Conservation (phyloP, 2,113 vertebrate genomes). For the Haliaeetus leucogaster region DNA sequence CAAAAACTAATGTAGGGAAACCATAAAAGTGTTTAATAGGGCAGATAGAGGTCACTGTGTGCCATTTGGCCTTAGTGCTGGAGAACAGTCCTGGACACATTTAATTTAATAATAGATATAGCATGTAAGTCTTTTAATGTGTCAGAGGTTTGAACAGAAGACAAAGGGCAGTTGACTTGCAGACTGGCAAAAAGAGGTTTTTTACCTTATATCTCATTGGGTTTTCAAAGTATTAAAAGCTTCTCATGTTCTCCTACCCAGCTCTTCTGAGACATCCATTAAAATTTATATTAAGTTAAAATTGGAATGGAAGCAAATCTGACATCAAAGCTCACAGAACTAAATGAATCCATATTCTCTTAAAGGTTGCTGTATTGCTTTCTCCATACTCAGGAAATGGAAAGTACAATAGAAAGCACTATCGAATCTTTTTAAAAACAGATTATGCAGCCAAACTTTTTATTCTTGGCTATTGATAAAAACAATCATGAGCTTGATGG, state of each 20-base stretch:
- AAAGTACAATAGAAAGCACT: neutral
- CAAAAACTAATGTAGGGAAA: neutral
- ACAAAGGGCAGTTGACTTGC: neutral
- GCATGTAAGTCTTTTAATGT: neutral
- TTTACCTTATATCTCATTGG: neutral
- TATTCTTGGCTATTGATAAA: neutral
- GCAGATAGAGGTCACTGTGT: neutral
- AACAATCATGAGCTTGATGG: neutral
- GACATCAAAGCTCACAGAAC: neutral
- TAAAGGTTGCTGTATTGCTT: neutral
- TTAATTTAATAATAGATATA: neutral
- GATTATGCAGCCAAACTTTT: neutral
- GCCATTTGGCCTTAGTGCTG: neutral
- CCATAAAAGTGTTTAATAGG: neutral
- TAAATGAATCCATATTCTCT: neutral
- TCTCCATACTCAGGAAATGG: neutral
- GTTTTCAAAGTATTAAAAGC: neutral
- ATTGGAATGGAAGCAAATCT: neutral
- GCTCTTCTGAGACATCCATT: neutral
- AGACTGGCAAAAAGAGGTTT: neutral
- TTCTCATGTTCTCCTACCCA: neutral
- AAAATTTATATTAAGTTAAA: constrained; percentile 3
- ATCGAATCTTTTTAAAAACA: neutral
- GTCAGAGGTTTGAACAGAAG: neutral
- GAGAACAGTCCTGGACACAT: neutral